Conservation (phyloP, 2,797 vertebrate genomes). For the Periophthalmus magnuspinnatus region DNA sequence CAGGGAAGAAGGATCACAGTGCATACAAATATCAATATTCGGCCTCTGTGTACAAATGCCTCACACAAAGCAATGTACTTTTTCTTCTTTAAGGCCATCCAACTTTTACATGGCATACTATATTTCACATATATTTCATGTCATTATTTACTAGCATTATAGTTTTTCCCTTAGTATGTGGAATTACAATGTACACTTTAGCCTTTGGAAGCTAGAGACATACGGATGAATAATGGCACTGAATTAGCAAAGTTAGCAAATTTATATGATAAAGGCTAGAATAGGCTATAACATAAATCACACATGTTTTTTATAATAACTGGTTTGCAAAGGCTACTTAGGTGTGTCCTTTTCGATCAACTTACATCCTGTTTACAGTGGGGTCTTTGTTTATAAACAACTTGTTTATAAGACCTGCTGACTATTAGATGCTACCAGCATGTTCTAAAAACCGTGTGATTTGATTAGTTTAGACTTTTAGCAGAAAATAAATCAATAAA, state of each 20-base stretch:
- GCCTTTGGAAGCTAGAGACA: not conserved
- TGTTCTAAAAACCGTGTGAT: too few species aligned
- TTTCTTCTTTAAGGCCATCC: slow-evolving; percentile 9
- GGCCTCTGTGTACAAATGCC: not conserved
- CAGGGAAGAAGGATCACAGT: slow-evolving; percentile 11
- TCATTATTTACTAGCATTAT: slow-evolving; percentile 21
- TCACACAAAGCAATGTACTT: slow-evolving; percentile 9
- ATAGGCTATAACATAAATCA: not conserved
- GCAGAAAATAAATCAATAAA: too few species aligned
- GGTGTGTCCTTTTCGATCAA: too few species aligned
- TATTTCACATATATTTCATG: not conserved
- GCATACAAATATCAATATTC: slow-evolving; percentile 48
- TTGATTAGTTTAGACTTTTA: too few species aligned
- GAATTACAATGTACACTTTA: not conserved
- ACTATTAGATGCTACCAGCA: too few species aligned
- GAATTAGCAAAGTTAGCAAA: not conserved
- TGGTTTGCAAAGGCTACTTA: not conserved
- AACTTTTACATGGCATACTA: not conserved
- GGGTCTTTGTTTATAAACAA: too few species aligned
- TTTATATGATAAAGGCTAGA: too few species aligned
- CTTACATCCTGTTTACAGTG: too few species aligned
- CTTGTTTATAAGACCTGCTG: too few species aligned
- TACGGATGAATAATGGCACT: not conserved
- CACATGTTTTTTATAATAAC: not conserved
- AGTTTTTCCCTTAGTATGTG: slow-evolving; percentile 25